phyloP scores from a whole-genome alignment of 2,113 vertebrate species.

The Cyphomyrus plagiostoma region DNA sequence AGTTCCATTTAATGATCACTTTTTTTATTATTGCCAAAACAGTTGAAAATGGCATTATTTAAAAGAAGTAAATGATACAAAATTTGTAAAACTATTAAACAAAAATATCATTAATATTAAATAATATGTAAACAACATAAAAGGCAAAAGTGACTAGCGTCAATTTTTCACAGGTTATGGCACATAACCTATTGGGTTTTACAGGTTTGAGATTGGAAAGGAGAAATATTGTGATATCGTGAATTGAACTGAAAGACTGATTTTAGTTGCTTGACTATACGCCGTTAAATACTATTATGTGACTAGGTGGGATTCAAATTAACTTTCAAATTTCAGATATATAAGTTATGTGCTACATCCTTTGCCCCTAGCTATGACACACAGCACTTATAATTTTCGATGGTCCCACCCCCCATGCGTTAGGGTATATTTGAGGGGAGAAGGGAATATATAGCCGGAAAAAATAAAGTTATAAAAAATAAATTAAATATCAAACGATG shows the following conservation, averaged over 20 bases:
- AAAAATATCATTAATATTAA: background rate
- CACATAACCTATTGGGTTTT: background rate
- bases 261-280: background rate
- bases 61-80: background rate
- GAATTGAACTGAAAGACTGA: background rate
- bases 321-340: background rate
- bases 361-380: background rate
- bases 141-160: background rate
- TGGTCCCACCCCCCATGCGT: background rate
- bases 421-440: background rate
- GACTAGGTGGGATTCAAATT: slow-evolving; percentile 1
- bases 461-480: background rate
- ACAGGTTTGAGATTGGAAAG: background rate
- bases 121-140: background rate
- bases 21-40: background rate
- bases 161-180: background rate
- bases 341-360: background rate
- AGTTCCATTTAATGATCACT: too few species aligned
- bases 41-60: background rate
- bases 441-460: background rate
- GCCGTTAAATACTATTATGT: background rate
- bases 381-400: background rate
- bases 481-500: background rate
- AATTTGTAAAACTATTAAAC: background rate
- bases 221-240: background rate